phyloP scores from a whole-genome alignment of 2,113 vertebrate species.

The Pholis gunnellus region DNA sequence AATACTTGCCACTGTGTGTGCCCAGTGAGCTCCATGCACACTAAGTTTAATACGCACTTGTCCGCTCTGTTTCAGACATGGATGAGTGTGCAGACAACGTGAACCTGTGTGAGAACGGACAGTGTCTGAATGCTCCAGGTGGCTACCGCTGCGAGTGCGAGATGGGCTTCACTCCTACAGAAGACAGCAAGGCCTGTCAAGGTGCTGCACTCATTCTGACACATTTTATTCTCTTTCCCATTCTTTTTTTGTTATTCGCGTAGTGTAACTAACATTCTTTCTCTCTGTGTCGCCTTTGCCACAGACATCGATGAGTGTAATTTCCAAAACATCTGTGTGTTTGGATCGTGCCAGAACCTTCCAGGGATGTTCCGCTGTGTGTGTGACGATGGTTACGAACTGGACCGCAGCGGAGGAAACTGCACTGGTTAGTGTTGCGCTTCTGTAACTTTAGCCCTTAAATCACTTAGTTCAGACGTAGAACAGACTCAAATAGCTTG shows the following conservation, averaged over 20 bases:
- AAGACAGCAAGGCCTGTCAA: conserved; percentile 93
- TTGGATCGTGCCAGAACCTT: conserved; percentile 94
- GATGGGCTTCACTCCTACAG: conserved; percentile 93
- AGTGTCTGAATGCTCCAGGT: conserved; percentile 93
- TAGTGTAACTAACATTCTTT: neutral
- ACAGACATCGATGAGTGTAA: conserved; percentile 95
- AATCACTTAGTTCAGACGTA: neutral
- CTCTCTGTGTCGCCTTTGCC: neutral
- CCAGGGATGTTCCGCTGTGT: conserved; percentile 94
- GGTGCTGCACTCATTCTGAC: conserved; percentile 76
- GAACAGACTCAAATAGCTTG: conserved; percentile 1
- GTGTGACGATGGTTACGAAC: conserved; percentile 91
- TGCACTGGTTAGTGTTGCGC: conserved; percentile 88
- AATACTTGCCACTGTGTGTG: neutral
- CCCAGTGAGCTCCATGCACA: neutral
- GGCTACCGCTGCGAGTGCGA: conserved; percentile 95
- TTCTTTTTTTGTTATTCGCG: neutral
- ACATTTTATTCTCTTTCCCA: neutral
- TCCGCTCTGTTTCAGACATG: conserved; percentile 84
- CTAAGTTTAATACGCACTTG: neutral
- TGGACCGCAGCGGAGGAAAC: conserved; percentile 92
- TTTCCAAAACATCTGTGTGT: conserved; percentile 94
- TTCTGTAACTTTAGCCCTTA: neutral
- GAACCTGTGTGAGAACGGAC: conserved; percentile 94
- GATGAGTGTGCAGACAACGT: conserved; percentile 93